These are phyloP conservation scores for Chloromyia formosa DNA, from an alignment of 2,888 invertebrate genomes.

Conservation along the genomic window DNA sequence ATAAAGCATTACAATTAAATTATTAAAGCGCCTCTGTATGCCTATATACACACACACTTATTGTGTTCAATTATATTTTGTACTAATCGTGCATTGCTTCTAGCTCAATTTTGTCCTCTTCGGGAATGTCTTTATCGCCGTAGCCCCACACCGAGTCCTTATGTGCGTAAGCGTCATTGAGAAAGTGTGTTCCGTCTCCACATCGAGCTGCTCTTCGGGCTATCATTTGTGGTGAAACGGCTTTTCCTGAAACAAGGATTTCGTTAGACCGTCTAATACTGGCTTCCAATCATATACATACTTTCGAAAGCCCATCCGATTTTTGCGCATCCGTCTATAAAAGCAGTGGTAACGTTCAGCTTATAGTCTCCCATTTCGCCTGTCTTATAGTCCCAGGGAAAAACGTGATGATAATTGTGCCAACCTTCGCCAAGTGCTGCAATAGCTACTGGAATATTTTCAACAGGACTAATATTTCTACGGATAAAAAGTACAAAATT, in stretches of 20 bases:
- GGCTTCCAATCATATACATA: conserved; percentile 50
- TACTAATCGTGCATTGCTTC: conserved; percentile 65
- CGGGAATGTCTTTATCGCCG: conserved; percentile 69
- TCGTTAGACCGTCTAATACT: not conserved
- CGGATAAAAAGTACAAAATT: conserved; percentile 40
- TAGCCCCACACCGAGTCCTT: conserved; percentile 70
- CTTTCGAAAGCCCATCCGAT: conserved; percentile 86
- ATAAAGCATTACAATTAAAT: too few species aligned
- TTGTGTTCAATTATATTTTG: not conserved
- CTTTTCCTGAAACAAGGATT: conserved; percentile 64
- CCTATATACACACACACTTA: too few species aligned
- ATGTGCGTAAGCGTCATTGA: conserved; percentile 60
- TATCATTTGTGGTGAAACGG: conserved; percentile 69
- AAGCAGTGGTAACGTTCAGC: conserved; percentile 78
- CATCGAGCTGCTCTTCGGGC: conserved; percentile 67
- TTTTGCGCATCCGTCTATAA: conserved; percentile 81
- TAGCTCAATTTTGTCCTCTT: conserved; percentile 68
- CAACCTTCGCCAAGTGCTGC: conserved; percentile 83
- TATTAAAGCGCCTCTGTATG: too few species aligned
- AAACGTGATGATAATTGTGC: conserved; percentile 85
- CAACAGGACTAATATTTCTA: conserved; percentile 78
- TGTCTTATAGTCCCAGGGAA: conserved; percentile 75
- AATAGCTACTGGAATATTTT: conserved; percentile 77
- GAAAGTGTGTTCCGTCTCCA: conserved; percentile 69
- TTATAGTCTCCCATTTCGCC: conserved; percentile 73